phyloP scores from a whole-genome alignment of 2,888 invertebrate genomes.

The Branchellion lobata region DNA sequence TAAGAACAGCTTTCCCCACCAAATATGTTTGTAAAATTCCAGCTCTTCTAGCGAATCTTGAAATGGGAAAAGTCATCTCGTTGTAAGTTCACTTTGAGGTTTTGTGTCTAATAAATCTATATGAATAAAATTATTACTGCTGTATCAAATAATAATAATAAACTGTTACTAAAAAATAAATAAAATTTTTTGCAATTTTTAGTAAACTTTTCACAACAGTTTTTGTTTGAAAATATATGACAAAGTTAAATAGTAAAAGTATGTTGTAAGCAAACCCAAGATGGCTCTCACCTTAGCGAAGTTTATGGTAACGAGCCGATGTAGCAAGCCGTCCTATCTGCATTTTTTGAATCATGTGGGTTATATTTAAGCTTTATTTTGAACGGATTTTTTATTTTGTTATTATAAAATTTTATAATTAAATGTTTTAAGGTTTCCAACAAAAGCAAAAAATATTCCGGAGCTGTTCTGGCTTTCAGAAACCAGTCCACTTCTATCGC shows the following conservation, averaged over 20 bases:
- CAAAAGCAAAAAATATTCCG: not conserved
- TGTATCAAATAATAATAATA: not conserved
- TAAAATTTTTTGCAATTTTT: not conserved
- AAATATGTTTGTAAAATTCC: not conserved
- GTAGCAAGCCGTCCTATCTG: not conserved
- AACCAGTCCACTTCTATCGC: not conserved
- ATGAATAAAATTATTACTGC: not conserved
- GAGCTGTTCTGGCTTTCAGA: not conserved
- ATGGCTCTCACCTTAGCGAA: constrained; percentile 16
- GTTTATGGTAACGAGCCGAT: not conserved
- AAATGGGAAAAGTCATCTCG: not conserved
- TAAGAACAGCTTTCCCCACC: not conserved
- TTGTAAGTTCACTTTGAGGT: too few species aligned
- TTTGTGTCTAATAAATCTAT: too few species aligned
- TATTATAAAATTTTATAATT: not conserved
- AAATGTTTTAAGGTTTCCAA: constrained; percentile 1
- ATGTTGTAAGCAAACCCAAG: too few species aligned
- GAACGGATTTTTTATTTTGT: not conserved
- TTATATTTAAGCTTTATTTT: not conserved
- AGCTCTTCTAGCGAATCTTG: not conserved
- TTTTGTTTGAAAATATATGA: too few species aligned
- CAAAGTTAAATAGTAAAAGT: too few species aligned
- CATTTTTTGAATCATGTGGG: not conserved
- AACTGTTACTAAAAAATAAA: not conserved
- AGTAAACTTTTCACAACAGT: too few species aligned